A percentile compares a stretch with the other conserved stretches of the same genome.
Evolutionary conservation across 2,888 invertebrate species (phyloP).

Genomic region (Elysia crispata): DNA sequence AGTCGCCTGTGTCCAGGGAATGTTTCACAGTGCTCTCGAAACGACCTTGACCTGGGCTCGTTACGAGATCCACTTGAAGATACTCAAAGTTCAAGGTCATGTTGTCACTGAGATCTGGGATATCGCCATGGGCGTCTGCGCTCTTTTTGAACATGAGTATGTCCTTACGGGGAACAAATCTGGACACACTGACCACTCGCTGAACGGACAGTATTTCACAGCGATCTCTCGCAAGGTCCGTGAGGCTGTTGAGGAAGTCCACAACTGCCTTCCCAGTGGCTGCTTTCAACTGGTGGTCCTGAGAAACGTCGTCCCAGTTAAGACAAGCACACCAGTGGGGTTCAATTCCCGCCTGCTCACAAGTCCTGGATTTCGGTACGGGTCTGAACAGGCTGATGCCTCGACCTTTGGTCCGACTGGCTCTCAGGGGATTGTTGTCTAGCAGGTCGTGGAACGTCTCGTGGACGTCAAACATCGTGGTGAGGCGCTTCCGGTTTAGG

Average conservation of each 20-base stretch:
- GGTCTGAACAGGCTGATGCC: conserved; percentile 73
- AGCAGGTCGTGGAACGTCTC: conserved; percentile 86
- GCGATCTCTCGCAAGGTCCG: neutral
- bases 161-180: neutral
- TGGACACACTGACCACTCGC: neutral
- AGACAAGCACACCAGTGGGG: conserved; percentile 98
- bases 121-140: conserved; percentile 32
- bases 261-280: neutral
- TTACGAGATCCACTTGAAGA: conserved; percentile 27
- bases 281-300: conserved; percentile 35
- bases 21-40: conserved; percentile 41
- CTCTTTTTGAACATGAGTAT: conserved; percentile 36
- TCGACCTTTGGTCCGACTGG: conserved; percentile 53
- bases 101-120: conserved; percentile 34
- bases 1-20: neutral
- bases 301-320: conserved; percentile 85
- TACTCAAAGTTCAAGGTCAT: conserved; percentile 31
- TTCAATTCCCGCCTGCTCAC: conserved; percentile 92
- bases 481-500: conserved; percentile 84
- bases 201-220: conserved; percentile 9
- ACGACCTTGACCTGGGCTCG: conserved; percentile 30
- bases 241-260: conserved; percentile 21
- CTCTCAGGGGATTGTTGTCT: conserved; percentile 75
- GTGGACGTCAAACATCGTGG: conserved; percentile 93
- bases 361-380: conserved; percentile 85